Percentiles rank a stretch among this genome's conserved stretches.
These are phyloP conservation scores for Scarus forsteni DNA, from an alignment of 2,797 vertebrate species.

Conservation along the genomic window DNA sequence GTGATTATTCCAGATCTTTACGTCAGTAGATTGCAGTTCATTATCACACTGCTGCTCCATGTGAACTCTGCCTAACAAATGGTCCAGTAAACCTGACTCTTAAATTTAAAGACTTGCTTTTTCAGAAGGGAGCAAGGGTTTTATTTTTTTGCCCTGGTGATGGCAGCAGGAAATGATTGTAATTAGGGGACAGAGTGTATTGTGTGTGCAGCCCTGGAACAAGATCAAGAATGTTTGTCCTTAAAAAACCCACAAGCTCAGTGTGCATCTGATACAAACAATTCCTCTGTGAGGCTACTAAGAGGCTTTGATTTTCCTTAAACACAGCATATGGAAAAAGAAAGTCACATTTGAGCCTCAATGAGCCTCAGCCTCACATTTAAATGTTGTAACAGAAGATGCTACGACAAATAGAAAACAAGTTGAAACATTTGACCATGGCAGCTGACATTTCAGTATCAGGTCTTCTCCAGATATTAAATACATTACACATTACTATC, in stretches of 20 bases:
- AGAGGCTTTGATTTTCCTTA: neutral
- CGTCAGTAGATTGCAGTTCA: no score
- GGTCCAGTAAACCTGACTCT: no score
- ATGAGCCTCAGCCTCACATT: no score
- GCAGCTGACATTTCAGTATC: no score
- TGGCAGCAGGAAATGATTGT: constrained; percentile 77
- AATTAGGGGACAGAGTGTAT: constrained; percentile 72
- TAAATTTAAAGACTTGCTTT: neutral
- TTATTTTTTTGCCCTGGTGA: constrained; percentile 31
- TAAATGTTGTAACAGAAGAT: no score
- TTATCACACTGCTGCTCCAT: neutral
- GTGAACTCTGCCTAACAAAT: no score
- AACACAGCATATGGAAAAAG: neutral
- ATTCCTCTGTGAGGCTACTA: neutral
- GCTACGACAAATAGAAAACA: no score
- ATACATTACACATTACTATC: no score
- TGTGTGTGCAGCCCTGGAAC: constrained; percentile 76
- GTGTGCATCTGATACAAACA: constrained; percentile 1
- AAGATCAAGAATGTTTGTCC: constrained; percentile 76
- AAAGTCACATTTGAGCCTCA: no score
- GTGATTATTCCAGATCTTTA: no score
- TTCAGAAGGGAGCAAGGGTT: constrained; percentile 43
- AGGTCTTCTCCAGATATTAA: no score
- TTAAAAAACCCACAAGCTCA: constrained; percentile 28
- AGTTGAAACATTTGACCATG: no score